Evolutionary conservation across 2,888 invertebrate species (phyloP).

Genomic region (Xiphydria camelus): DNA sequence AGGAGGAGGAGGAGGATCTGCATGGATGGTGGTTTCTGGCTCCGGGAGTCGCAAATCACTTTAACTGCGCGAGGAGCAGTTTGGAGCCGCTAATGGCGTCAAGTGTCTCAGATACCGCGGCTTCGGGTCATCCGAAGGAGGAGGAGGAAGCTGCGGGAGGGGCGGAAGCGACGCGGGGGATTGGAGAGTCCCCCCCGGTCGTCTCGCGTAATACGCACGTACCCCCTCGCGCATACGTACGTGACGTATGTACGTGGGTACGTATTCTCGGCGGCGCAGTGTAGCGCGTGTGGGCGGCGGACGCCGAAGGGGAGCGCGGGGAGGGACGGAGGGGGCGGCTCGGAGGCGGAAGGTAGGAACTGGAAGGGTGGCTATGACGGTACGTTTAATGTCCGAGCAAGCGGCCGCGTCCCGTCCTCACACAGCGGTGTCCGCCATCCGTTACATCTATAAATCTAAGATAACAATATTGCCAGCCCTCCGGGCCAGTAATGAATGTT

Average conservation of each 20-base stretch:
- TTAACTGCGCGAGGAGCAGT: constrained; percentile 54
- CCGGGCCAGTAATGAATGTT: constrained; percentile 54
- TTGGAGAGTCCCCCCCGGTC: constrained; percentile 4
- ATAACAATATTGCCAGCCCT: constrained; percentile 54
- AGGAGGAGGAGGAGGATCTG: constrained; percentile 19
- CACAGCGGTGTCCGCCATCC: constrained; percentile 53
- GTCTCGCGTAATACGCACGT: no score
- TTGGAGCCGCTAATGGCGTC: constrained; percentile 56
- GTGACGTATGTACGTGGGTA: no score
- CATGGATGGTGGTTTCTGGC: constrained; percentile 32
- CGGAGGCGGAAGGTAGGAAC: not conserved
- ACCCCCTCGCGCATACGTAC: constrained; percentile 12
- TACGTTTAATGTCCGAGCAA: constrained; percentile 47
- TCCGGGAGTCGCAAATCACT: constrained; percentile 55
- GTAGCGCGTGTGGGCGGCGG: no score
- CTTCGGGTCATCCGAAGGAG: constrained; percentile 35
- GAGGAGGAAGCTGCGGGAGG: not conserved
- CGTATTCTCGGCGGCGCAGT: not conserved
- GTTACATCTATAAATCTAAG: constrained; percentile 58
- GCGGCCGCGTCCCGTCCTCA: constrained; percentile 28
- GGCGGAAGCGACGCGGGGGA: no score
- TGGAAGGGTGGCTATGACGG: constrained; percentile 31
- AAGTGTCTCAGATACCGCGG: constrained; percentile 54
- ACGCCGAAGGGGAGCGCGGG: no score
- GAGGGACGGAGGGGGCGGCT: no score